Percentiles rank a stretch among this genome's conserved stretches.
phyloP scores from a whole-genome alignment of 2,113 vertebrate genomes.

The Scophthalmus maximus region DNA sequence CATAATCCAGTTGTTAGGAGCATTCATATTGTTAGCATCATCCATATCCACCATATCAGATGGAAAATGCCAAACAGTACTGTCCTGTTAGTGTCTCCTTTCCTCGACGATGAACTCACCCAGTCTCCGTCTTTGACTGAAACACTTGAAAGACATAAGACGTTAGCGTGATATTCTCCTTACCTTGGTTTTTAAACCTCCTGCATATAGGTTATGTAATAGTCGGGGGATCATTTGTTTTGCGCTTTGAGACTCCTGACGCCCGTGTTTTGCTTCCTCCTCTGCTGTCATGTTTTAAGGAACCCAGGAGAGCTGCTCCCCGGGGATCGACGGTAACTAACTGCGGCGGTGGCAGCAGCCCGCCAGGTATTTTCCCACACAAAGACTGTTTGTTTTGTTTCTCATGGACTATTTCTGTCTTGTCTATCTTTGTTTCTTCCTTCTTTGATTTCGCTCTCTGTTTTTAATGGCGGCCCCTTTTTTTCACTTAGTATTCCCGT shows the following conservation, averaged over 20 bases:
- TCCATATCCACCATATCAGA: no score
- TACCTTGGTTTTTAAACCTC: constrained; percentile 46
- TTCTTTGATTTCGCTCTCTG: neutral
- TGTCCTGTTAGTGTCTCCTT: neutral
- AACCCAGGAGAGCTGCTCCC: constrained; percentile 60
- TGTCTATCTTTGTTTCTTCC: constrained; percentile 39
- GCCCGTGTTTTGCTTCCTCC: constrained; percentile 45
- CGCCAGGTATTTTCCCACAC: constrained; percentile 74
- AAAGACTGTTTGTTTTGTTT: constrained; percentile 72
- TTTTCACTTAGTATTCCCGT: constrained; percentile 13
- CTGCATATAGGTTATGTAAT: constrained; percentile 49
- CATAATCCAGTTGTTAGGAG: no score
- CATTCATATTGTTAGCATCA: neutral
- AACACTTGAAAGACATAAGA: constrained; percentile 24
- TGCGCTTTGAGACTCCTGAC: constrained; percentile 68
- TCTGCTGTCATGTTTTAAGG: constrained; percentile 56
- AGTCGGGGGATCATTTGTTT: constrained; percentile 44
- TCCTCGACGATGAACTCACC: neutral
- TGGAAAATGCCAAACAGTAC: neutral
- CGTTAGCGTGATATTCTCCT: constrained; percentile 7
- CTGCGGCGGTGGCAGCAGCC: constrained; percentile 52
- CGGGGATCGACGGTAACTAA: constrained; percentile 45
- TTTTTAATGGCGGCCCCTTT: constrained; percentile 16
- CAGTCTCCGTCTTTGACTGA: neutral
- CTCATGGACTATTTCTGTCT: constrained; percentile 49